Conservation (phyloP, 2,797 vertebrate species). For the Anguilla marmorata region DNA sequence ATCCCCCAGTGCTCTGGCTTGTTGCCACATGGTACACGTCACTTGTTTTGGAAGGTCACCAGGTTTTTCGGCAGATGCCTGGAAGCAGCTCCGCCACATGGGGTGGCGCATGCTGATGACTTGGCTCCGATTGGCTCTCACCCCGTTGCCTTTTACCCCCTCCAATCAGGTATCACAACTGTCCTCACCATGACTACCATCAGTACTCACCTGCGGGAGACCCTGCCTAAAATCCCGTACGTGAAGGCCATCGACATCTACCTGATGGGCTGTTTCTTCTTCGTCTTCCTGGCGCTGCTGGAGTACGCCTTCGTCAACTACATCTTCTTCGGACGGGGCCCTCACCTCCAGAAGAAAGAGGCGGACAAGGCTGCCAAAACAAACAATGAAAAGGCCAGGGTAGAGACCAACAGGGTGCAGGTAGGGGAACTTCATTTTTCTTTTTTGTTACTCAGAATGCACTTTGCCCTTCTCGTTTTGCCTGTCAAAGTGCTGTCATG, state of each 20-base stretch:
- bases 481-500: background rate
- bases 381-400: slow-evolving; percentile 61
- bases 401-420: slow-evolving; percentile 73
- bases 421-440: slow-evolving; percentile 50
- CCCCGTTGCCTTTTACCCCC: background rate
- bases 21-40: background rate
- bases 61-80: slow-evolving; percentile 18
- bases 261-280: slow-evolving; percentile 80
- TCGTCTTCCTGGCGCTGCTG: slow-evolving; percentile 78
- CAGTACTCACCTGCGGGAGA: slow-evolving; percentile 78
- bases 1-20: background rate
- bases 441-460: background rate
- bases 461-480: background rate
- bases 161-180: slow-evolving; percentile 70
- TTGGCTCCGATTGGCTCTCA: background rate
- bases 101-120: background rate
- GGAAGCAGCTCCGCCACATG: background rate
- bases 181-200: slow-evolving; percentile 81
- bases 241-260: slow-evolving; percentile 81
- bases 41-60: slow-evolving; percentile 24
- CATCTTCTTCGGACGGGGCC: slow-evolving; percentile 79
- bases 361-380: slow-evolving; percentile 62
- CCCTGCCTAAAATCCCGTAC: slow-evolving; percentile 79
- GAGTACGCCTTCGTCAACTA: slow-evolving; percentile 81
- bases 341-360: slow-evolving; percentile 71